Base-by-base conservation (phyloP, 2,113 vertebrate species). In the Ameiurus melas region DNA sequence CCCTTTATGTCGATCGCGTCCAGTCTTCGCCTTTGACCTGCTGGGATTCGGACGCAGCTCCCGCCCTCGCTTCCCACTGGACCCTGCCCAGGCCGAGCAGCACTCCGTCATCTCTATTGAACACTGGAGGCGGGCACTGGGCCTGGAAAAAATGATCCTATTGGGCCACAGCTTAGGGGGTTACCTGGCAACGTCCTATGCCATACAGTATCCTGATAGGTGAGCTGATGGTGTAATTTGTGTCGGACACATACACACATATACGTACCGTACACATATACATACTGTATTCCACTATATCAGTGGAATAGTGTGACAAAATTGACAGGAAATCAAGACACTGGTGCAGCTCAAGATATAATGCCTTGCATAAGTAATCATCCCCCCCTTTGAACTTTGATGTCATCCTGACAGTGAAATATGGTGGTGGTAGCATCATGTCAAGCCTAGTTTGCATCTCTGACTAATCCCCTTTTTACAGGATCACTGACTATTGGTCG, bases 41-140 rank as follows among this genome's bases (percentile, higher is more conserved):
- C 95, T 98, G 55, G 97, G 97, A 70, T 98, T 98, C 0, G 97
- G 97, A 19, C 94, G 97, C 85, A 97, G 97, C 90, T 98, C 97
- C 22, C 95, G 96, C 43, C 97, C 97, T 0, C 27, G 85, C 0
- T 98, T 98, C 85, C 94, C 96, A 0, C 93, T 92, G 17, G 97
- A 97, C 51, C 93, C 97, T 0, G 93, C 93, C 57, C 91, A 94
- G 80, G 97, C 97, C 0, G 97, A 98, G 91, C 95, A 97, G 73
- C 96, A 96, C 90, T 97, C 96, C 91, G 95, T 97, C 33, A 89
- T 87, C 73, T 96, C 96, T 0, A 96, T 97, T 80, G 97, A 98
- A 93, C 95, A 95, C 1, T 97, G 96, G 96, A 93, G 96, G 81
- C 89, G 92, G 77, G 94, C 96, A n/a, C 91, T 97, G 85, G 96